phyloP scores from a whole-genome alignment of 2,797 vertebrate species.

The Oreochromis mossambicus region DNA sequence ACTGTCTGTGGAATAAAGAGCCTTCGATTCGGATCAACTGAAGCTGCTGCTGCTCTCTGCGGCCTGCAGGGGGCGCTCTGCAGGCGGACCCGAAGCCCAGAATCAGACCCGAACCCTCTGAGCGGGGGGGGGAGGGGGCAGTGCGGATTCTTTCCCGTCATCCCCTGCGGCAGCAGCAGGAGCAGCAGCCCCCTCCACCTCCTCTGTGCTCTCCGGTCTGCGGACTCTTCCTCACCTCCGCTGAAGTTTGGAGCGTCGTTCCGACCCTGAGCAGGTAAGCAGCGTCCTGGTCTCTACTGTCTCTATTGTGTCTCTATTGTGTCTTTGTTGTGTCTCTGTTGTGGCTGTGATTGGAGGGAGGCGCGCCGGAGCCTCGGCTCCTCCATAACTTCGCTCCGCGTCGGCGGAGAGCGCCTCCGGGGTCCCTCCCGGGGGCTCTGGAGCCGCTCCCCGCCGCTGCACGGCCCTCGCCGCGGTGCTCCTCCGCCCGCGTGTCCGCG shows the following conservation, averaged over 20 bases:
- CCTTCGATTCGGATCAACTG: background rate
- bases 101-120: background rate
- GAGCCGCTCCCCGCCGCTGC: background rate
- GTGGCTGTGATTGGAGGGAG: slow-evolving; percentile 12
- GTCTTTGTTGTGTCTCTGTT: background rate
- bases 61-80: background rate
- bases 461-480: background rate
- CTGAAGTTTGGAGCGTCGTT: background rate
- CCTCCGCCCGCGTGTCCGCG: background rate
- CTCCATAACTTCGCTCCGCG: slow-evolving; percentile 12
- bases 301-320: background rate
- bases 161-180: slow-evolving; percentile 55
- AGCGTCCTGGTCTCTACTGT: background rate
- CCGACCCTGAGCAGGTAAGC: slow-evolving; percentile 29
- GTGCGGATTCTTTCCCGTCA: slow-evolving; percentile 68
- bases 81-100: background rate
- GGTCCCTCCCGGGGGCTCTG: background rate
- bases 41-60: background rate
- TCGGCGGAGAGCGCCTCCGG: background rate
- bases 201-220: background rate
- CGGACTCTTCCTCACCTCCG: background rate
- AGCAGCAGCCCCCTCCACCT: slow-evolving; percentile 1
- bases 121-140: slow-evolving; percentile 8
- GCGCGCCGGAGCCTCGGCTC: background rate
- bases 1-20: background rate